Conservation (phyloP, 2,113 vertebrate genomes). For the Poecilia latipinna region DNA sequence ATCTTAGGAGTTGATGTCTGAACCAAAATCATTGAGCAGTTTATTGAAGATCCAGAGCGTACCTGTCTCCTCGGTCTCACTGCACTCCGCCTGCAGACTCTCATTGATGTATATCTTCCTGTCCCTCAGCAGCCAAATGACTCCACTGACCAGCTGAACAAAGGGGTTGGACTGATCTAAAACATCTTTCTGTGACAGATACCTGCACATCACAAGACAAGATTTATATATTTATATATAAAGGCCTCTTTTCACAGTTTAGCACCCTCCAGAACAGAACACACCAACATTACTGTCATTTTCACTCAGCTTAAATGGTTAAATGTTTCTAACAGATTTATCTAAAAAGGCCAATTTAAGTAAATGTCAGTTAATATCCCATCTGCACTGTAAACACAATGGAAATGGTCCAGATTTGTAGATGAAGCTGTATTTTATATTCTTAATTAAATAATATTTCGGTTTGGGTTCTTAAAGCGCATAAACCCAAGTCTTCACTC, state of each 20-base stretch:
- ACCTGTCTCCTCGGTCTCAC: constrained; percentile 88
- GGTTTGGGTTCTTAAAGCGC: too few species aligned
- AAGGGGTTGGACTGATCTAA: constrained; percentile 87
- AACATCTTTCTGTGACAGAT: constrained; percentile 91
- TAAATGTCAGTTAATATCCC: too few species aligned
- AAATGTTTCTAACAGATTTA: too few species aligned
- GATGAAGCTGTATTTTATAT: too few species aligned
- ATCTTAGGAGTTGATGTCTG: neutral
- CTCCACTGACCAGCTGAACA: constrained; percentile 91
- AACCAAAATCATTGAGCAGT: neutral
- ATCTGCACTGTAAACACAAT: neutral
- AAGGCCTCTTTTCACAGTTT: neutral
- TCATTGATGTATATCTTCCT: constrained; percentile 86
- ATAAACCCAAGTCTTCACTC: neutral
- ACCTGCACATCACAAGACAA: constrained; percentile 73
- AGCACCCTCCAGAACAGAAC: too few species aligned
- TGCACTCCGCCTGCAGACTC: constrained; percentile 85
- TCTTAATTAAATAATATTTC: too few species aligned
- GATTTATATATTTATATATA: neutral
- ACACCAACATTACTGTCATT: too few species aligned
- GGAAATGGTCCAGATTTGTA: too few species aligned
- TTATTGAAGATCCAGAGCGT: neutral
- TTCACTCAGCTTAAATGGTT: too few species aligned
- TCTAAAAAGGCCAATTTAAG: too few species aligned
- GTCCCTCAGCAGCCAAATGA: constrained; percentile 91